Conservation (phyloP, 2,888 invertebrate genomes). For the Lasioglossum pauxillum region DNA sequence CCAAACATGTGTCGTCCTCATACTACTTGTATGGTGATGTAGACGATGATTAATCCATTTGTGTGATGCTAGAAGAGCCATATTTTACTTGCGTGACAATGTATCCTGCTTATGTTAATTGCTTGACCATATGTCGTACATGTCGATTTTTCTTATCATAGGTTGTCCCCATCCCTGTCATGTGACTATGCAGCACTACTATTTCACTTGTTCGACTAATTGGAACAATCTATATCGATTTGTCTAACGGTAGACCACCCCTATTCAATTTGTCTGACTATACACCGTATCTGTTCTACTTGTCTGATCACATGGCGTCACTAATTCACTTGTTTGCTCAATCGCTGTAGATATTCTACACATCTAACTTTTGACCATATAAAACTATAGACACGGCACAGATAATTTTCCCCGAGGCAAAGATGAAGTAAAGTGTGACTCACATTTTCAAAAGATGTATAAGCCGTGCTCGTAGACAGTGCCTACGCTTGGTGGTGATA, state of each 20-base stretch:
- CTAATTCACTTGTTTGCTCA: neutral
- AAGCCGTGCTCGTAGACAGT: no score
- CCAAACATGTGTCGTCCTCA: neutral
- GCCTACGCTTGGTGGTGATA: no score
- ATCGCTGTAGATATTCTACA: neutral
- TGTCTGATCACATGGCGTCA: neutral
- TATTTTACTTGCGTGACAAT: neutral
- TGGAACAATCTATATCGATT: neutral
- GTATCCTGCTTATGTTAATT: neutral
- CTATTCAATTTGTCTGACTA: neutral
- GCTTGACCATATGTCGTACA: neutral
- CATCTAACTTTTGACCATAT: neutral
- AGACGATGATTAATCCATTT: neutral
- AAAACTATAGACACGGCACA: no score
- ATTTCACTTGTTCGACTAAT: neutral
- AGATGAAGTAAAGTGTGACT: no score
- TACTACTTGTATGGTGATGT: neutral
- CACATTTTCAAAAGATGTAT: no score
- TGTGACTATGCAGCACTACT: neutral
- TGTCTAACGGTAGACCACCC: neutral
- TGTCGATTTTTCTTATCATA: neutral
- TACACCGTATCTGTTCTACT: neutral
- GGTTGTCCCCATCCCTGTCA: neutral
- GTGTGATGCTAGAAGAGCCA: neutral
- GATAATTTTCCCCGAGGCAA: no score